phyloP scores from a whole-genome alignment of 2,888 invertebrate genomes.

The Perithous albicinctus region DNA sequence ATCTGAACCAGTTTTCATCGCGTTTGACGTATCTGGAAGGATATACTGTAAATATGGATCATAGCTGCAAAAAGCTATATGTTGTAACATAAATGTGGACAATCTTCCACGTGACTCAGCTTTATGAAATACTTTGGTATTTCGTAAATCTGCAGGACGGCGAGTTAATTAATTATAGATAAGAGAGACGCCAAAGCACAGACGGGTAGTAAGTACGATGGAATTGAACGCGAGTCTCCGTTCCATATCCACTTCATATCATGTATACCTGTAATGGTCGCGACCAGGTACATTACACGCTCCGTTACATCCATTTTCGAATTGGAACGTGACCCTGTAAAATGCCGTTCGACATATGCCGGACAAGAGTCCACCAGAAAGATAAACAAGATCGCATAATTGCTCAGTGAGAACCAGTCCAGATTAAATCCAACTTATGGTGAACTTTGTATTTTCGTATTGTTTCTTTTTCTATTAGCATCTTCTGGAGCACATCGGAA shows the following conservation, averaged over 20 bases:
- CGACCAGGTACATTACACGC: conserved; percentile 55
- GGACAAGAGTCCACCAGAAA: too few relatives aligned
- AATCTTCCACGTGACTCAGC: conserved; percentile 68
- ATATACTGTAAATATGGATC: too few relatives aligned
- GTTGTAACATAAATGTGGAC: background rate
- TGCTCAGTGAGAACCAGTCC: too few relatives aligned
- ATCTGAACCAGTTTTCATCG: too few relatives aligned
- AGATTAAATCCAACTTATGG: too few relatives aligned
- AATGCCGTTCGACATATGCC: too few relatives aligned
- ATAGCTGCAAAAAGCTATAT: too few relatives aligned
- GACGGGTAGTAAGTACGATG: conserved; percentile 18
- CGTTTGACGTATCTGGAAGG: too few relatives aligned
- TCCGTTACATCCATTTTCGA: conserved; percentile 69
- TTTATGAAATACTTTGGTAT: conserved; percentile 70
- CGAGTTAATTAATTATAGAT: conserved; percentile 70
- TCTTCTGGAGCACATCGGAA: too few relatives aligned
- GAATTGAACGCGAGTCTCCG: background rate
- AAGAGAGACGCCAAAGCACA: conserved; percentile 58
- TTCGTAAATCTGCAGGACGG: conserved; percentile 65
- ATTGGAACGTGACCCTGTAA: conserved; percentile 40
- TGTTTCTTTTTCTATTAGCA: too few relatives aligned
- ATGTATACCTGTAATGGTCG: conserved; percentile 48
- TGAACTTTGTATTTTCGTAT: too few relatives aligned
- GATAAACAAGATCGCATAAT: too few relatives aligned
- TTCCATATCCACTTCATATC: conserved; percentile 21